Percentiles rank a stretch among this genome's conserved stretches.
These are phyloP conservation scores for Leptinotarsa juncta DNA, from an alignment of 2,888 invertebrate genomes.

Conservation along the genomic window DNA sequence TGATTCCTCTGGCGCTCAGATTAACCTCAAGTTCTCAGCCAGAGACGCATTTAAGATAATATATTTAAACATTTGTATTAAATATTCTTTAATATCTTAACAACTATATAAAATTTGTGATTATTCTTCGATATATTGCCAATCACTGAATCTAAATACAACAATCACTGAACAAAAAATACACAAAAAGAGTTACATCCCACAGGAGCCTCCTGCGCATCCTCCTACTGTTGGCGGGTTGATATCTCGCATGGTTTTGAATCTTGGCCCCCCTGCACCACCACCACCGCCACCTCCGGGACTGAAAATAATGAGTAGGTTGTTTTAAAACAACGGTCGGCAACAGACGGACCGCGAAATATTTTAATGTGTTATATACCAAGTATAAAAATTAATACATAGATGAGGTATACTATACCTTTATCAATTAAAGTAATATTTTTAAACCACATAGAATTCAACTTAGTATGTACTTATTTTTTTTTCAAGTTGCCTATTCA, in stretches of 20 bases:
- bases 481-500: too few relatives aligned
- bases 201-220: slow-evolving; percentile 55
- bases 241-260: slow-evolving; percentile 55
- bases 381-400: too few relatives aligned
- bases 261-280: slow-evolving; percentile 50
- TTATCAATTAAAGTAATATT: too few relatives aligned
- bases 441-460: too few relatives aligned
- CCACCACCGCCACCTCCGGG: slow-evolving; percentile 51
- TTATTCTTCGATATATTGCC: neutral
- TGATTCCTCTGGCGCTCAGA: too few relatives aligned
- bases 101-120: slow-evolving; percentile 12
- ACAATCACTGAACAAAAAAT: slow-evolving; percentile 18
- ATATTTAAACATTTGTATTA: neutral
- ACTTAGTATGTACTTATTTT: too few relatives aligned
- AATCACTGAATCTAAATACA: neutral
- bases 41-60: neutral
- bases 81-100: slow-evolving; percentile 4
- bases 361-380: too few relatives aligned
- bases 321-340: too few relatives aligned
- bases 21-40: too few relatives aligned
- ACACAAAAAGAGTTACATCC: slow-evolving; percentile 45
- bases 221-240: slow-evolving; percentile 57
- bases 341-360: too few relatives aligned
- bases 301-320: slow-evolving; percentile 37
- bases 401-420: too few relatives aligned